phyloP scores from a whole-genome alignment of 2,888 invertebrate genomes.

The Caenorhabditis panamensis region DNA sequence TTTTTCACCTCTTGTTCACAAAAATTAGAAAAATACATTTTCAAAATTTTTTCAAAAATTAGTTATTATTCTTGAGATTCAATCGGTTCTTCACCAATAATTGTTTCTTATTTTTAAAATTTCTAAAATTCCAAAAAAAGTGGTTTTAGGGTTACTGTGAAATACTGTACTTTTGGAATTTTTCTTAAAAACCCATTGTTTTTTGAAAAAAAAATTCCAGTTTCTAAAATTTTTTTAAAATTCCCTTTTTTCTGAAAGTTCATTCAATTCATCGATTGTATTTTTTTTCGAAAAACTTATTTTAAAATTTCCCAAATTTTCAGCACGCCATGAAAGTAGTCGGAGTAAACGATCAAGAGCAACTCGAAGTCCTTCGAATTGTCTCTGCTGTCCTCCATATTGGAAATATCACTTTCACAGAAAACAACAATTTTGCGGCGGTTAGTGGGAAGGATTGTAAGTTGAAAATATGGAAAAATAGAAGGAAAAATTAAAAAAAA shows the following conservation, averaged over 20 bases:
- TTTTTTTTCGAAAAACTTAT: no score
- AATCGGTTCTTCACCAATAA: no score
- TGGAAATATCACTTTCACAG: constrained; percentile 85
- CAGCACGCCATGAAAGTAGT: constrained; percentile 85
- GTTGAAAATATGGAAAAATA: constrained; percentile 69
- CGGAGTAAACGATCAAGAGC: constrained; percentile 84
- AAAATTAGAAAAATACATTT: no score
- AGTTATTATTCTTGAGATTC: no score
- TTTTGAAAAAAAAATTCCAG: not conserved
- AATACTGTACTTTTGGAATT: no score
- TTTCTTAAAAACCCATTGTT: not conserved
- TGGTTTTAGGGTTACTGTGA: no score
- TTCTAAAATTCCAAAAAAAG: no score
- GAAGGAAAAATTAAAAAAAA: not conserved
- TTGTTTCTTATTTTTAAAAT: no score
- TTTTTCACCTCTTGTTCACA: no score
- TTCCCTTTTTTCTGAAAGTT: no score
- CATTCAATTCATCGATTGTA: not conserved
- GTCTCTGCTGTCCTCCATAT: constrained; percentile 85
- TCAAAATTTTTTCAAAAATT: no score
- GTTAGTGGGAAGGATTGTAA: constrained; percentile 85
- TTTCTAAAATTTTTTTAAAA: not conserved
- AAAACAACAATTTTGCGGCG: constrained; percentile 84
- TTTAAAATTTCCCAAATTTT: constrained; percentile 53
- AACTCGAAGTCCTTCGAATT: constrained; percentile 84